phyloP scores from a whole-genome alignment of 92 coral and sea anemone genomes.

The Micromussa lordhowensis region DNA sequence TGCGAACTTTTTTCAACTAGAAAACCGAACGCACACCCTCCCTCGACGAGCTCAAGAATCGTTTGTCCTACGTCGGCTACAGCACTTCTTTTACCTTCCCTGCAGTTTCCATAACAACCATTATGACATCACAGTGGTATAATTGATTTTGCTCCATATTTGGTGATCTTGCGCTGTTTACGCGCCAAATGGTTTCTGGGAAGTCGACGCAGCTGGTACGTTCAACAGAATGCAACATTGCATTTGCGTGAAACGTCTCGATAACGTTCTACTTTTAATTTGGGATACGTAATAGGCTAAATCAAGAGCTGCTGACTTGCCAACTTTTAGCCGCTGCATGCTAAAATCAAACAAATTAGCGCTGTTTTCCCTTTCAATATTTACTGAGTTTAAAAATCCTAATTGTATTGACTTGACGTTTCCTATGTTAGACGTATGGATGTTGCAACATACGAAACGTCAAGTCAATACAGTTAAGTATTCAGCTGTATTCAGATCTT shows the following conservation, averaged over 20 bases:
- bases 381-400: too few species aligned
- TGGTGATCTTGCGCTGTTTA: slow-evolving; percentile 13
- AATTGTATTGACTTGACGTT: too few species aligned
- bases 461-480: too few species aligned
- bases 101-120: slow-evolving; percentile 31
- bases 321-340: neutral
- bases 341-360: too few species aligned
- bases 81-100: neutral
- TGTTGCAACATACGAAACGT: too few species aligned
- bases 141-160: slow-evolving; percentile 9
- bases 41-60: neutral
- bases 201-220: neutral
- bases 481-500: too few species aligned
- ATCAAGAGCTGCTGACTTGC: neutral
- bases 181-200: slow-evolving; percentile 39
- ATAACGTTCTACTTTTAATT: neutral
- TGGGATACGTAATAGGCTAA: neutral
- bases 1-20: neutral
- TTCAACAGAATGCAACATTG: neutral
- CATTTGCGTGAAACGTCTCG: neutral
- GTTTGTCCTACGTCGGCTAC: slow-evolving; percentile 20
- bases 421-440: too few species aligned
- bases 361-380: too few species aligned
- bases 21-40: too few species aligned
- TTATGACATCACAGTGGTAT: slow-evolving; percentile 9